Conservation (phyloP, 2,797 vertebrate genomes). For the Fistularia tabacaria region DNA sequence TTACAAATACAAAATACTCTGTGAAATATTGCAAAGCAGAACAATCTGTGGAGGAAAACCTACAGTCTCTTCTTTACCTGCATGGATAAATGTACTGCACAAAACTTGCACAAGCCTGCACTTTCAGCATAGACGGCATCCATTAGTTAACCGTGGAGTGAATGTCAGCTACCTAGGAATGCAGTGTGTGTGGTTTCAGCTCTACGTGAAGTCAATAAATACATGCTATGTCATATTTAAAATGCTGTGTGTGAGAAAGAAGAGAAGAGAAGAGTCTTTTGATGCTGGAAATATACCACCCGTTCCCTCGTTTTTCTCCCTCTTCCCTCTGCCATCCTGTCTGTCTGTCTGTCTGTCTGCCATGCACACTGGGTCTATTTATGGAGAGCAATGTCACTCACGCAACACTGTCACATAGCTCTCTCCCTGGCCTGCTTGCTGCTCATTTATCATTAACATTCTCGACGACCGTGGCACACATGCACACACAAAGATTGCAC, state of each 20-base stretch:
- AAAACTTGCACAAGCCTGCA: slow-evolving; percentile 40
- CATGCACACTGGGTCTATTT: slow-evolving; percentile 70
- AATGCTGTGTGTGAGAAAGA: slow-evolving; percentile 15
- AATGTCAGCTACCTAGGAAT: slow-evolving; percentile 40
- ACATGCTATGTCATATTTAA: slow-evolving; percentile 9
- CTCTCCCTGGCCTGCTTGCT: slow-evolving; percentile 64
- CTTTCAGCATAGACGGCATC: slow-evolving; percentile 32
- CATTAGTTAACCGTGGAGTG: slow-evolving; percentile 50
- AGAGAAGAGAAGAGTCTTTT: slow-evolving; percentile 20
- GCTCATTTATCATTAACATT: slow-evolving; percentile 78
- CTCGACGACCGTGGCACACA: slow-evolving; percentile 43
- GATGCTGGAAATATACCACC: slow-evolving; percentile 31
- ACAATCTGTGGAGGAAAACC: neutral
- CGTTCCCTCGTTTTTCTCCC: slow-evolving; percentile 17
- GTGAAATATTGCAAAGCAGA: slow-evolving; percentile 7
- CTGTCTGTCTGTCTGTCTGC: slow-evolving; percentile 36
- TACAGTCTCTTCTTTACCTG: slow-evolving; percentile 28
- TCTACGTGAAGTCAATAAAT: slow-evolving; percentile 33
- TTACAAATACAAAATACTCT: neutral
- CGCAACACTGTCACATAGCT: slow-evolving; percentile 72
- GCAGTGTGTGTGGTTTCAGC: slow-evolving; percentile 27
- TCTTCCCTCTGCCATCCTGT: slow-evolving; percentile 35
- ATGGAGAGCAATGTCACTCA: slow-evolving; percentile 79
- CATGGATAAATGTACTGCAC: slow-evolving; percentile 46
- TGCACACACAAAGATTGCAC: slow-evolving; percentile 9